Evolutionary conservation across 2,888 invertebrate species (phyloP).

Genomic region (Chrysotoxum bicinctum): DNA sequence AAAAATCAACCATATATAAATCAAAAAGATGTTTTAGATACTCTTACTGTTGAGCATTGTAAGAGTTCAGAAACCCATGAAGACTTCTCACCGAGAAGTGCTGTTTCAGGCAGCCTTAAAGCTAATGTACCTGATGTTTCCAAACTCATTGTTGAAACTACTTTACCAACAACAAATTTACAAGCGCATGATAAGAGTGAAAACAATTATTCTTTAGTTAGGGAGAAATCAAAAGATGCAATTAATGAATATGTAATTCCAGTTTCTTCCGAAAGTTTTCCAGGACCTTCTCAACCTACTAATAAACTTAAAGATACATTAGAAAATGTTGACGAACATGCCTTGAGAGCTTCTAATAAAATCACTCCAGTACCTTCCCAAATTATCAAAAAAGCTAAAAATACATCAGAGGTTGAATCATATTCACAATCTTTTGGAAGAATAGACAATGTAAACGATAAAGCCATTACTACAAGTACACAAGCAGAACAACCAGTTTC

Average conservation of each 20-base stretch:
- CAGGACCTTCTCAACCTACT: background rate
- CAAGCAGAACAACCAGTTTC: background rate
- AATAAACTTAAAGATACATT: background rate
- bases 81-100: background rate
- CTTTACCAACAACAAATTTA: background rate
- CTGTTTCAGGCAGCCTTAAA: background rate
- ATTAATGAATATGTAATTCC: background rate
- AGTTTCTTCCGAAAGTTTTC: background rate
- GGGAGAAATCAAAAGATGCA: background rate
- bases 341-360: background rate
- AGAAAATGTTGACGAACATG: background rate
- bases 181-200: background rate
- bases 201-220: background rate
- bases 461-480: background rate
- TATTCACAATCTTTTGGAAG: background rate
- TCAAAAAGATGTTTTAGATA: background rate
- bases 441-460: background rate
- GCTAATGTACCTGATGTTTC: background rate
- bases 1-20: background rate
- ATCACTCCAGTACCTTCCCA: background rate
- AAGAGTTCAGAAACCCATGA: background rate
- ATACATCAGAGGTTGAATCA: background rate
- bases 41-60: background rate
- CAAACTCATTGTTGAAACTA: background rate
- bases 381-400: background rate